Evolutionary conservation across 2,888 invertebrate genomes (phyloP), one percentile per base, ranked within the genome.

Genomic region (Lymantria dispar): DNA sequence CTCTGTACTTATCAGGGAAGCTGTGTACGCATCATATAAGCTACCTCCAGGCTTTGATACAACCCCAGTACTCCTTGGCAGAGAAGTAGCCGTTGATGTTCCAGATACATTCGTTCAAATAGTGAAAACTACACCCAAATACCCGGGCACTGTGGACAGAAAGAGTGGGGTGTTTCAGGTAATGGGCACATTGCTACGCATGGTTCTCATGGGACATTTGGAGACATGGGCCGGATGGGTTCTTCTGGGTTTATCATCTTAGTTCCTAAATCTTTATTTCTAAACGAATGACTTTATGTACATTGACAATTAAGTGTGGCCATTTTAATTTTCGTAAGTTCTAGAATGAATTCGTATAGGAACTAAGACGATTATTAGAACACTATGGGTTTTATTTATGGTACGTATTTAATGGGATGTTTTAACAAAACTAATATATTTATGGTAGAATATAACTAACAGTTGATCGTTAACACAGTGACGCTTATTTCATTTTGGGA

Each of bases 51-150:
- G 89, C 47, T 89, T 87, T 63, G 89, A 89, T 62, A 81, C 93
- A 60, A 90, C 92, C 14, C 91, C 91, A 54, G 90, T 90, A 52
- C 77, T 91, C 48, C 78, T 90, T 30, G 90, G 90, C 12, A 69
- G 94, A 56, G 95, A 95, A 80, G 91, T 95, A 92, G 96, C 98
- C 3, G 97, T 98, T 52, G 98, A 98, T 84, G 97, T 97, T 60
- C 98, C 98, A 5, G 97, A 96, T 59, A 94, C 95, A 73, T 98
- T 97, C 88, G 94, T 97, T 61, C 96, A 96, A 75, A 93, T 95
- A 62, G 95, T 95, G 80, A 97, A 97, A 92, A 93, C 93, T 1
- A 93, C 94, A 41, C 94, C 94, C 39, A 94, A 94, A 70, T 94
- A 94, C 76, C 94, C 94, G 43, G 91, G 93, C 67, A 93, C 92